Conservation (phyloP, 2,797 vertebrate genomes). For the Emydoidea blandingii region DNA sequence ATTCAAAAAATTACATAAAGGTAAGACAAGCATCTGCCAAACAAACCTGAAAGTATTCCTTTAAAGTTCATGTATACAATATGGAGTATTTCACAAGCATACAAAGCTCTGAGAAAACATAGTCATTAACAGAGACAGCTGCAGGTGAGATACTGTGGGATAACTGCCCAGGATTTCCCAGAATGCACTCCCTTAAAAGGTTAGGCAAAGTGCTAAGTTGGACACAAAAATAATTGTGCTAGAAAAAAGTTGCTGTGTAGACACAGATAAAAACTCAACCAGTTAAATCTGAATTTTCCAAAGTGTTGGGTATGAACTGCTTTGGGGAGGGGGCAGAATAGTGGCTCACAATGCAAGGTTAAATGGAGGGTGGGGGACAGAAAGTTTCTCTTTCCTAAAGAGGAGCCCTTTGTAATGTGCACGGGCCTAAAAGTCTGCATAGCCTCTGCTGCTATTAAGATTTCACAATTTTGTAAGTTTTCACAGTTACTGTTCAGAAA, state of each 20-base stretch:
- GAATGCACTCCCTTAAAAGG: background rate
- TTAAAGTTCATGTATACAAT: background rate
- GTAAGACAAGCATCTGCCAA: background rate
- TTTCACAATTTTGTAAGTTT: background rate
- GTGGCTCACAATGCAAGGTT: background rate
- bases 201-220: background rate
- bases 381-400: background rate
- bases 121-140: background rate
- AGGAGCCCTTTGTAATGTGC: background rate
- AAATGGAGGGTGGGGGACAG: background rate
- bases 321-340: background rate
- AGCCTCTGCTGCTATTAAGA: background rate
- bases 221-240: background rate
- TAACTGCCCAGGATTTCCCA: background rate
- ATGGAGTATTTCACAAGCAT: background rate
- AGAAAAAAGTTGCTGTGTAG: background rate
- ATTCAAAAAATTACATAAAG: background rate
- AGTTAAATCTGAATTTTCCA: background rate
- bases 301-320: background rate
- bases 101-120: slow-evolving; percentile 27
- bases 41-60: background rate
- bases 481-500: background rate
- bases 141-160: background rate
- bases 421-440: background rate
- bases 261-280: background rate